Base-by-base conservation (phyloP, 2,113 vertebrate species). In the Tetraodon nigroviridis region DNA sequence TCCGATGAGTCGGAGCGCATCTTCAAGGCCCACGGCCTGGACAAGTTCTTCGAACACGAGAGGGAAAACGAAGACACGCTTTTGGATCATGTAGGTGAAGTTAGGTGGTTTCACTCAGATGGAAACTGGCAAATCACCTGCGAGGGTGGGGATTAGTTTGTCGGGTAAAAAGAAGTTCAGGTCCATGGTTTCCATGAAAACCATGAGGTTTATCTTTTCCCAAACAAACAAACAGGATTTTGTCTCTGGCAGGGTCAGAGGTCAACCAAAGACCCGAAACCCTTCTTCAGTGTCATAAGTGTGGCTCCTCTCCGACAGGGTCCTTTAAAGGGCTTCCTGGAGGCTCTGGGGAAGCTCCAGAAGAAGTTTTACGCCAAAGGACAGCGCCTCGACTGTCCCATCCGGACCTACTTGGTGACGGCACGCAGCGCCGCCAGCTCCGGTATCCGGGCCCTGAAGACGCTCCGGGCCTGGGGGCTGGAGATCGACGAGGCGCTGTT, bases 291-390 rank as follows among this genome's bases (percentile, higher is more conserved):
- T 46, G 44, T 13, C 44, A 2, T 46, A 17, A 46, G 6, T 7
- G 44, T n/a, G n/a, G 3, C 21, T 62, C n/a, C 29, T 5, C 14
- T 57, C 40, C 37, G 21, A 14, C 69, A 99, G 97, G 97, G 97
- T 16, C 97, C 97, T 5, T 78, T 99, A 40, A 99, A 99, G 61
- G 90, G 95, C 58, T 99, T 99, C 76, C 83, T 99, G 80, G 97
- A 98, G 75, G 88, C 90, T 0, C 88, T 99, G 51, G 97, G 96
- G 7, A 94, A 95, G 80, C 92, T 99, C 47, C 97, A 99, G 89
- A 99, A 98, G 86, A 99, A 95, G 81, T 99, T 98, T 77, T 97
- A 98, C 7, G 91, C 92, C 55, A 98, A 96, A 82, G 96, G 95
- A 67, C 90, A 96, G 75, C 87, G 95, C 32, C 81, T 98, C 83